Percentiles rank a stretch among this genome's conserved stretches.
Conservation (phyloP, 2,797 vertebrate genomes). For the Sebastiscus tertius region DNA sequence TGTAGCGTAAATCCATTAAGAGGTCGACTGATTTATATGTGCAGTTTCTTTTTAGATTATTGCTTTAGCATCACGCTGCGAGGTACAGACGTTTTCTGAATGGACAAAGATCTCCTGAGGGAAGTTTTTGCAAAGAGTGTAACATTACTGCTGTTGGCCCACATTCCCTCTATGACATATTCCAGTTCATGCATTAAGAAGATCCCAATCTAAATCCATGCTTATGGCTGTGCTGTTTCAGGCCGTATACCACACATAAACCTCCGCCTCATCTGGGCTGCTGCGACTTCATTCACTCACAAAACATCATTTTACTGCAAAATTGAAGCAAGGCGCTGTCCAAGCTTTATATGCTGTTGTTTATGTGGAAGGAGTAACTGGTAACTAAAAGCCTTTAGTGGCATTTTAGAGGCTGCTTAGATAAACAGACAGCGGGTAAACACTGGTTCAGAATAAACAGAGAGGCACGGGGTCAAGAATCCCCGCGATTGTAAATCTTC, state of each 20-base stretch:
- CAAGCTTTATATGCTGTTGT: neutral
- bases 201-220: conserved; percentile 66
- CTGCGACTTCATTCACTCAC: neutral
- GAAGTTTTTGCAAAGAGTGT: conserved; percentile 22
- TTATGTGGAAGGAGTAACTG: conserved; percentile 21
- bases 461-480: conserved; percentile 27
- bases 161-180: conserved; percentile 48
- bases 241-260: conserved; percentile 13
- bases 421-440: conserved; percentile 55
- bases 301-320: neutral
- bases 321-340: neutral
- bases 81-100: conserved; percentile 46
- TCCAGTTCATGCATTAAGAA: conserved; percentile 52
- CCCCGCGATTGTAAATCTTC: conserved; percentile 27
- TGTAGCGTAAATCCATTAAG: conserved; percentile 39
- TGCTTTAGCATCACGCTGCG: conserved; percentile 6
- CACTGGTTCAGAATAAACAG: conserved; percentile 44
- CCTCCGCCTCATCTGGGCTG: conserved; percentile 27
- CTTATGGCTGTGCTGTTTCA: conserved; percentile 31
- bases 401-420: conserved; percentile 5
- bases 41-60: conserved; percentile 6
- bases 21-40: conserved; percentile 49
- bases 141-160: conserved; percentile 39
- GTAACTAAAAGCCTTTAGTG: conserved; percentile 21
- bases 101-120: conserved; percentile 17